These are phyloP conservation scores for Diuraphis noxia DNA, from an alignment of 1,140 invertebrate genomes.

Conservation along the genomic window DNA sequence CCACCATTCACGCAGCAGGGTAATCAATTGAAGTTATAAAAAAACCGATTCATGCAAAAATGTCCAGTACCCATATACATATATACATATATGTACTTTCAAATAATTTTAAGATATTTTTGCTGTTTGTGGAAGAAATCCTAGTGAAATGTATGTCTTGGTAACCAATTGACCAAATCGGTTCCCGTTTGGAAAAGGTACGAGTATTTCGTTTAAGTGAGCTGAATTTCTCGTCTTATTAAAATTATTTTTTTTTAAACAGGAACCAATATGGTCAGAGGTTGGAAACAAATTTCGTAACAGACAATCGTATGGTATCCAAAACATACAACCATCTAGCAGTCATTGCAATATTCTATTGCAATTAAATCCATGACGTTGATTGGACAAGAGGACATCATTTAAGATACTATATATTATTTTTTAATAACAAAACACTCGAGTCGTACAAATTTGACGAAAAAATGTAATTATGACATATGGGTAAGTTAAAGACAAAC, in stretches of 20 bases:
- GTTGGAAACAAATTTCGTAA: no score
- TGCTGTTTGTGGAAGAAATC: neutral
- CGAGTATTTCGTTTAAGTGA: no score
- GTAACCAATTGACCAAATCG: no score
- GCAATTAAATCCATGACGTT: neutral
- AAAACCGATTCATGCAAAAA: neutral
- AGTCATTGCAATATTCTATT: neutral
- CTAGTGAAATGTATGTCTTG: no score
- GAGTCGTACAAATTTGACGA: neutral
- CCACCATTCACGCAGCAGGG: neutral
- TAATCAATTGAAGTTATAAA: neutral
- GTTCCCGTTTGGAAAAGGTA: no score
- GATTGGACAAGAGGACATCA: neutral
- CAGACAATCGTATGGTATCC: no score
- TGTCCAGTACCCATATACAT: no score
- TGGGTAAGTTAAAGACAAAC: neutral
- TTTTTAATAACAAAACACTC: neutral
- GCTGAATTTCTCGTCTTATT: no score
- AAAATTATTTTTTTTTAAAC: no score
- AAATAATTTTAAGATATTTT: neutral
- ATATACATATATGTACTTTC: no score
- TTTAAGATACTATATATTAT: neutral
- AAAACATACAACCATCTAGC: no score
- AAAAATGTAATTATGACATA: neutral
- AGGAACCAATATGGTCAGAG: no score